phyloP scores from a whole-genome alignment of 2,888 invertebrate genomes.

The Papilio protenor region DNA sequence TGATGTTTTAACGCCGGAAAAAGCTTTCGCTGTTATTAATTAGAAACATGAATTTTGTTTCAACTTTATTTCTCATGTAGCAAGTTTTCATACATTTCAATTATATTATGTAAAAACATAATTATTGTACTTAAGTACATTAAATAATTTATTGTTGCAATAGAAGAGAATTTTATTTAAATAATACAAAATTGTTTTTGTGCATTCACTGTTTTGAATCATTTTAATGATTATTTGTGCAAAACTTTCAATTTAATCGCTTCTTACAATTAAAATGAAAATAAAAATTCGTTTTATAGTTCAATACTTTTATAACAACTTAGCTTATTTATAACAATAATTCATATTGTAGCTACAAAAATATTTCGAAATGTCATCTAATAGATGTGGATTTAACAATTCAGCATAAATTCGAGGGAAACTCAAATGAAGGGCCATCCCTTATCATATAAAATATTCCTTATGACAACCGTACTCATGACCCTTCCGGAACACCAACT shows the following conservation, averaged over 20 bases:
- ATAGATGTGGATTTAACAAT: constrained; percentile 34
- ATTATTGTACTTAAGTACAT: background rate
- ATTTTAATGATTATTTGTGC: too few relatives aligned
- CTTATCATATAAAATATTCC: constrained; percentile 40
- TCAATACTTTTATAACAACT: background rate
- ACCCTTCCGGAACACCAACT: constrained; percentile 33
- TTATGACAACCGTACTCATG: constrained; percentile 34
- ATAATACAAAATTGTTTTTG: too few relatives aligned
- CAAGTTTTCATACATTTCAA: background rate
- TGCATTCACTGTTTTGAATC: too few relatives aligned
- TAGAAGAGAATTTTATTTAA: background rate
- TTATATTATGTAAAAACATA: background rate
- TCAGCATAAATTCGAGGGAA: constrained; percentile 25
- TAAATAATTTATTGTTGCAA: too few relatives aligned
- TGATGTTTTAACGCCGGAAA: constrained; percentile 26
- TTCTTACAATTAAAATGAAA: background rate
- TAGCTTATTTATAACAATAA: background rate
- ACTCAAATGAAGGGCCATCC: constrained; percentile 30
- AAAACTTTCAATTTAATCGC: too few relatives aligned
- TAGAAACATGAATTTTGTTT: background rate
- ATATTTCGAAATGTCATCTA: constrained; percentile 7
- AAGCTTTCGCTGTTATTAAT: constrained; percentile 20
- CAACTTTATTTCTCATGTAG: background rate
- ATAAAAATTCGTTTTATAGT: background rate
- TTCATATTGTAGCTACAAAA: background rate